phyloP scores from a whole-genome alignment of 2,113 vertebrate genomes.

The Thamnophis sirtalis region DNA sequence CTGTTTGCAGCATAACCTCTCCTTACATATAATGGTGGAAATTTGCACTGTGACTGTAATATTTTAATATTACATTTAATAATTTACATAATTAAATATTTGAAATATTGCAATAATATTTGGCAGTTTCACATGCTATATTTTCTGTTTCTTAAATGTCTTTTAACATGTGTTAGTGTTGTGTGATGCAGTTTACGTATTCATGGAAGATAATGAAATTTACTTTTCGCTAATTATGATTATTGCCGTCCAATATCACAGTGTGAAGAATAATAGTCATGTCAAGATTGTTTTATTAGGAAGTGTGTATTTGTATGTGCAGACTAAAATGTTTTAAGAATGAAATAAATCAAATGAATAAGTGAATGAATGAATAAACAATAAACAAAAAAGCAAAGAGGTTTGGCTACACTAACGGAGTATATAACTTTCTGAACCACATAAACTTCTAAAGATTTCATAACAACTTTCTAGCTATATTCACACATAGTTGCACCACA shows the following conservation, averaged over 20 bases:
- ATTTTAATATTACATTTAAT: neutral
- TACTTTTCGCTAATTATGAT: neutral
- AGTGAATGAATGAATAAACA: neutral
- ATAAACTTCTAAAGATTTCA: neutral
- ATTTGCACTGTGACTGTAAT: neutral
- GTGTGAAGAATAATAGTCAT: neutral
- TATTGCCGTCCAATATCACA: neutral
- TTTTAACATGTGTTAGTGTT: neutral
- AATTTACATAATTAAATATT: neutral
- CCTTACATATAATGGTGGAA: neutral
- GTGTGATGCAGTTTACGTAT: neutral
- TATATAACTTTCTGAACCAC: neutral
- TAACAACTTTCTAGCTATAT: neutral
- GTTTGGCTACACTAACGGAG: neutral
- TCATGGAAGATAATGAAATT: neutral
- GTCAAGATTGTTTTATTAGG: neutral
- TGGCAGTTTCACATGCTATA: neutral
- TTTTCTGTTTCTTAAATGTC: neutral
- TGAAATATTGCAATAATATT: neutral
- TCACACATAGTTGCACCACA: neutral
- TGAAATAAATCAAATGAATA: neutral
- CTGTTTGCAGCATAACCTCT: neutral
- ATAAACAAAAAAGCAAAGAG: neutral
- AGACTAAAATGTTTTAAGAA: neutral
- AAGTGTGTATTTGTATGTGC: neutral